Evolutionary conservation across 2,888 invertebrate species (phyloP).

Genomic region (Cecidostiba fungosa): DNA sequence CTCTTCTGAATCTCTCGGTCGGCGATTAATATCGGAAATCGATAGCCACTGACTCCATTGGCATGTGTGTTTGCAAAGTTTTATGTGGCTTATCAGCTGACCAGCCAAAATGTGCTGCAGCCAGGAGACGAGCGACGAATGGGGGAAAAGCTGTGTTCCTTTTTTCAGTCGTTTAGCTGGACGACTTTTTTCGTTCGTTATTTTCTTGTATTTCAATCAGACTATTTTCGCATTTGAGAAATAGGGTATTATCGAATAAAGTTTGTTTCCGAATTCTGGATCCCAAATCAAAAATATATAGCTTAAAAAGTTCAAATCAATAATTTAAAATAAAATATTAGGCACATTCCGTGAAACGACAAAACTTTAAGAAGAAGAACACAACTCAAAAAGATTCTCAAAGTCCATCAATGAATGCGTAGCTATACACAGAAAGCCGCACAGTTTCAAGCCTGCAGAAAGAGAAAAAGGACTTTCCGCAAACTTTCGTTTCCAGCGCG

Average conservation of each 20-base stretch:
- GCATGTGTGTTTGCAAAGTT: not conserved
- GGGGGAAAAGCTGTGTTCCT: no score
- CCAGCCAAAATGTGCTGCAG: not conserved
- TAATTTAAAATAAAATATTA: no score
- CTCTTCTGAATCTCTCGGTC: constrained; percentile 17
- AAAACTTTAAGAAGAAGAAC: not conserved
- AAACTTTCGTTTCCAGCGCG: constrained; percentile 40
- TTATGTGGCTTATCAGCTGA: constrained; percentile 17
- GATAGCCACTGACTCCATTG: constrained; percentile 16
- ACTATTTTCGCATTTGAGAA: not conserved
- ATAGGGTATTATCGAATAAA: no score
- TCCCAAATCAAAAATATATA: no score
- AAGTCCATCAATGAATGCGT: constrained; percentile 14
- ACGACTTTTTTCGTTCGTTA: not conserved
- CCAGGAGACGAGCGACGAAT: not conserved
- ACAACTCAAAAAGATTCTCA: constrained; percentile 2
- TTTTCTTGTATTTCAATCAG: not conserved
- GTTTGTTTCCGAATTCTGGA: no score
- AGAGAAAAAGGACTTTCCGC: constrained; percentile 33
- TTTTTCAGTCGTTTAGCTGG: no score
- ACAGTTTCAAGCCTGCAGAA: not conserved
- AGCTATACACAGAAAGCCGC: not conserved
- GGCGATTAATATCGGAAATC: constrained; percentile 59
- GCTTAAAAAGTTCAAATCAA: no score
- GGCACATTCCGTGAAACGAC: not conserved